These are phyloP conservation scores for Muscicapa striata DNA, from an alignment of 2,797 vertebrate genomes.

Conservation along the genomic window DNA sequence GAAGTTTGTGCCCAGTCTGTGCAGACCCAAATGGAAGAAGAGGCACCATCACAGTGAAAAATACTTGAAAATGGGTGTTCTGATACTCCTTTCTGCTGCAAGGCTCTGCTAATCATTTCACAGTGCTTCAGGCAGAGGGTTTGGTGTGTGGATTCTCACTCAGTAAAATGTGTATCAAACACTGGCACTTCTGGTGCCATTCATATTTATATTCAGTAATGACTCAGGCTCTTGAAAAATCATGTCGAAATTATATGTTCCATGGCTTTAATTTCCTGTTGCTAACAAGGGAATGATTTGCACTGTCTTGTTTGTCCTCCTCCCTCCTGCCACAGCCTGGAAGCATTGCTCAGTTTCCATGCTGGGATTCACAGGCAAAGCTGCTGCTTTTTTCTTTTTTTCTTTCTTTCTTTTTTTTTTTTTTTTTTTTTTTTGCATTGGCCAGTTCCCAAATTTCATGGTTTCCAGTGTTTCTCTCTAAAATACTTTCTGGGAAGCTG, in stretches of 20 bases:
- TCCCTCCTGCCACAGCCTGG: not conserved
- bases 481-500: not conserved
- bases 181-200: not conserved
- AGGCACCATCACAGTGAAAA: not conserved
- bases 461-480: not conserved
- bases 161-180: not conserved
- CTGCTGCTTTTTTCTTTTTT: not conserved
- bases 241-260: constrained; percentile 41
- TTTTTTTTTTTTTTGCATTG: too few relatives aligned
- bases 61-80: not conserved
- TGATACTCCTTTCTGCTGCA: not conserved
- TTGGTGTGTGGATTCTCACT: not conserved
- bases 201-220: constrained; percentile 34
- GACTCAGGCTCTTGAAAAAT: constrained; percentile 57
- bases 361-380: not conserved
- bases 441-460: not conserved
- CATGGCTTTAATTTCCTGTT: constrained; percentile 27
- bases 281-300: constrained; percentile 38
- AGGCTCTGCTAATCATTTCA: not conserved
- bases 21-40: not conserved
- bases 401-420: too few relatives aligned
- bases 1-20: not conserved
- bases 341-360: not conserved
- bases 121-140: not conserved
- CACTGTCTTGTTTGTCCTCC: constrained; percentile 34